Percentiles rank a stretch among this genome's conserved stretches.
These are phyloP conservation scores for Lasaia peninsularis DNA, from an alignment of 1,140 invertebrate species.

Conservation along the genomic window DNA sequence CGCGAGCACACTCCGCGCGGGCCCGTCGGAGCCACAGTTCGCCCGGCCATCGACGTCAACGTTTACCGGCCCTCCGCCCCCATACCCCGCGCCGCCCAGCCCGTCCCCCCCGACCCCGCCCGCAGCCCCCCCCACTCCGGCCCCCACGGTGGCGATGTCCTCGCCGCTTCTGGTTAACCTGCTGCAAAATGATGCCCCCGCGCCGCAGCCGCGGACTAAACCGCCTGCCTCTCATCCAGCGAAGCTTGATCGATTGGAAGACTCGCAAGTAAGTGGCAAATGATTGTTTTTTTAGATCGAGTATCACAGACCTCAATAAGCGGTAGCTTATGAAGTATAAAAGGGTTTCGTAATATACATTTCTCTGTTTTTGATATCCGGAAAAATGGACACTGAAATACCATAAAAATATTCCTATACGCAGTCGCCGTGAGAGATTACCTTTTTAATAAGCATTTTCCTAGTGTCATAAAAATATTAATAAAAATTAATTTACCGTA, in stretches of 20 bases:
- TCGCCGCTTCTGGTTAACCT: slow-evolving; percentile 95
- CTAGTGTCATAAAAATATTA: too few relatives aligned
- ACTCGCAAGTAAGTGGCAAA: slow-evolving; percentile 45
- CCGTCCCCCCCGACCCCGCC: slow-evolving; percentile 26
- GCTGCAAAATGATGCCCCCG: slow-evolving; percentile 88
- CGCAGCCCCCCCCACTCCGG: slow-evolving; percentile 28
- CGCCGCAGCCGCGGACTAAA: slow-evolving; percentile 69
- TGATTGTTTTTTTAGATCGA: not conserved
- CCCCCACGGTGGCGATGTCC: slow-evolving; percentile 82
- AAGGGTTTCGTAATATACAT: not conserved
- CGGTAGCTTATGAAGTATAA: too few relatives aligned
- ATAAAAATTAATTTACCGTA: too few relatives aligned
- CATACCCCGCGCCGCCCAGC: slow-evolving; percentile 39
- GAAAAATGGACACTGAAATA: too few relatives aligned
- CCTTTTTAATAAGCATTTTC: too few relatives aligned
- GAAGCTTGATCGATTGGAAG: slow-evolving; percentile 57
- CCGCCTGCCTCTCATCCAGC: slow-evolving; percentile 74
- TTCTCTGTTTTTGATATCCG: too few relatives aligned
- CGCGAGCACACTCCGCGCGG: slow-evolving; percentile 27
- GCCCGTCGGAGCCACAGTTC: slow-evolving; percentile 55
- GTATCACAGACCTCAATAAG: too few relatives aligned
- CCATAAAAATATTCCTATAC: too few relatives aligned
- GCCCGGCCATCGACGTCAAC: slow-evolving; percentile 48
- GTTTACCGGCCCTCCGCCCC: slow-evolving; percentile 48
- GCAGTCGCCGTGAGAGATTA: too few relatives aligned